Conservation (phyloP, 2,797 vertebrate species). For the Pteropus rufus region DNA sequence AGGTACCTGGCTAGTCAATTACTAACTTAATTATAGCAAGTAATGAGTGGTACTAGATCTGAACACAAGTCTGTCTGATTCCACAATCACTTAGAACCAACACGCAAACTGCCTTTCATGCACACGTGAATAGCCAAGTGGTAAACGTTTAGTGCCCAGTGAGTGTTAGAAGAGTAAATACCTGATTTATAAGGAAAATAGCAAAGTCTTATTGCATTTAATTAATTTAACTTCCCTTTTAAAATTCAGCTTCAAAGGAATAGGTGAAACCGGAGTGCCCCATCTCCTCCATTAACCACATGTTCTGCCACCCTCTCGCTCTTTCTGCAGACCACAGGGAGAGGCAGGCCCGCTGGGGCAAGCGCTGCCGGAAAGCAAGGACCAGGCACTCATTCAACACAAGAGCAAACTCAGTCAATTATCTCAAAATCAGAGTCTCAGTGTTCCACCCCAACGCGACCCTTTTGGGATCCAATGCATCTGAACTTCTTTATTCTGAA, state of each 20-base stretch:
- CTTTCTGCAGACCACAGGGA: background rate
- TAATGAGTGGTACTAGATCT: background rate
- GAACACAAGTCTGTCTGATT: background rate
- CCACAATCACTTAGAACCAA: background rate
- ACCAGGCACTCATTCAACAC: background rate
- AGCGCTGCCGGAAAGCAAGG: background rate
- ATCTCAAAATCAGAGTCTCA: background rate
- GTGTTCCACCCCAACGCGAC: accelerated
- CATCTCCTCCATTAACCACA: background rate
- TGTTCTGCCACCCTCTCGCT: background rate
- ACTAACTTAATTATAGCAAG: background rate
- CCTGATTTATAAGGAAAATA: background rate
- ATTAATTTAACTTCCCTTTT: background rate
- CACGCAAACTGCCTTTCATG: accelerated
- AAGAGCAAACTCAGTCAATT: background rate
- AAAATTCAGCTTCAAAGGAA: constrained; percentile 34
- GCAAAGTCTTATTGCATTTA: background rate
- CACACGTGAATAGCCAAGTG: background rate
- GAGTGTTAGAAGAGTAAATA: background rate
- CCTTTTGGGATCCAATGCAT: background rate
- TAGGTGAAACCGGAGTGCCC: background rate
- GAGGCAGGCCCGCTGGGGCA: accelerated
- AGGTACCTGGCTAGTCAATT: background rate
- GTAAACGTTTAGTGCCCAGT: background rate
- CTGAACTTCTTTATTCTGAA: background rate